Evolutionary conservation across 92 coral and sea anemone genomes (phyloP), one percentile per base, ranked within the genome.

Genomic region (Bergia sp.): DNA sequence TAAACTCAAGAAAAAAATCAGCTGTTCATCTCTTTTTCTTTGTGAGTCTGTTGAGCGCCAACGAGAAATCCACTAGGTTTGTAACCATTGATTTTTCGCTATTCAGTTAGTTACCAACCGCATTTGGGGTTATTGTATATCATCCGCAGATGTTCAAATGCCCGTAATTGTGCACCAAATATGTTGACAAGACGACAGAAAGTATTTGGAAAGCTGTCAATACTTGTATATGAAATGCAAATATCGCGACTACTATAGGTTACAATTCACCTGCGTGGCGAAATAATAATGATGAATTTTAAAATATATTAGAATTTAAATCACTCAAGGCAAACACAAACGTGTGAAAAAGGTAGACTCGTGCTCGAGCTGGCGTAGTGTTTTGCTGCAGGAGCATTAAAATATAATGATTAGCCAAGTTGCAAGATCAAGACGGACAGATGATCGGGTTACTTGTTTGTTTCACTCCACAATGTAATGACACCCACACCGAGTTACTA

Each of bases 111-210:
- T 61, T 61, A 80, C 85, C 85, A 80, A 53, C 40, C 38, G 1
- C 38, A 0, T 80, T 49, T 4, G 42, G 43, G 21, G 57, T 69
- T 1, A 36, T 71, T 84, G 49, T 44, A 5, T 67, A 38, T 15
- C 45, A 5, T 45, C 78, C 0, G 43, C 39, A 84, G 42, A 45
- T 47, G 41, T 47, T 49, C n/a, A 84, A 84, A 45, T 38, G 43
- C 66, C 66, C 41, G 61, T 79, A 79, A 67, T 71, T 29, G 75
- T 40, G 43, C 55, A 36, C 57, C 40, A 11, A 71, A 10, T 83
- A 69, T 53, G 64, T 47, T 84, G 78, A 71, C 79, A 45, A 84
- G 77, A 20, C 78, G 50, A 81, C 85, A 81, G 72, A 39, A 81
- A 81, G 55, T 38, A 61, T 57, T 45, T 71, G 78, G 55, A 84